Evolutionary conservation across 2,888 invertebrate genomes (phyloP), one percentile per base, ranked within the genome.

Genomic region (Melieria omissa): DNA sequence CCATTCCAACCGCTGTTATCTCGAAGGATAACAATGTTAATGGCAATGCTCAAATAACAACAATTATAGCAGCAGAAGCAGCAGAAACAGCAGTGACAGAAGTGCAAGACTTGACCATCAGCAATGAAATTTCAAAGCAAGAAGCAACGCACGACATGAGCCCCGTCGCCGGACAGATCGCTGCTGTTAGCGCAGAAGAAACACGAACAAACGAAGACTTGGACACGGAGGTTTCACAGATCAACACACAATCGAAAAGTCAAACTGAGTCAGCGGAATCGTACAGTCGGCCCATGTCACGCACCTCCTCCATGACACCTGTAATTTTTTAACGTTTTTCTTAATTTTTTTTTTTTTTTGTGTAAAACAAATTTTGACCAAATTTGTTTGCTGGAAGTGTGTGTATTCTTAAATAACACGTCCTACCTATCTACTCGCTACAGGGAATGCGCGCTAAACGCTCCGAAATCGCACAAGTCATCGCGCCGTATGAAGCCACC

Each of bases 391-490:
- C 44, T 45, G 44, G 4, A 12, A 42, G 29, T 16, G 10, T 62
- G 12, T 49, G n/a, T 44, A 12, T 46, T 65, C 44, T 60, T 58
- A 70, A 65, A 65, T 58, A 66, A 69, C 57, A 68, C 67, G 67
- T 74, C 29, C 29, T 29, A 29, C 3, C 29, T 29, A 29, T 29
- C 47, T 29, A 12, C 62, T 16, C 57, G 14, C 61, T 41, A 14
- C 16, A 90, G 90, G 90, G 91, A 75, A 86, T 89, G 79, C 90
- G 92, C 65, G 89, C 91, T 76, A 92, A 92, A 83, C 95, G 95
- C 87, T 92, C 93, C 65, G 98, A 98, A 88, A 95, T 98, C 74
- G 98, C 97, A 0, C 95, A 95, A 84, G 98, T 97, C 3, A 93
- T 98, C 72, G 98, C 98, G 0, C 93, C 93, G 5, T 99, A 97